These are phyloP conservation scores for Natrix natrix DNA, from an alignment of 2,797 vertebrate species.

Conservation along the genomic window DNA sequence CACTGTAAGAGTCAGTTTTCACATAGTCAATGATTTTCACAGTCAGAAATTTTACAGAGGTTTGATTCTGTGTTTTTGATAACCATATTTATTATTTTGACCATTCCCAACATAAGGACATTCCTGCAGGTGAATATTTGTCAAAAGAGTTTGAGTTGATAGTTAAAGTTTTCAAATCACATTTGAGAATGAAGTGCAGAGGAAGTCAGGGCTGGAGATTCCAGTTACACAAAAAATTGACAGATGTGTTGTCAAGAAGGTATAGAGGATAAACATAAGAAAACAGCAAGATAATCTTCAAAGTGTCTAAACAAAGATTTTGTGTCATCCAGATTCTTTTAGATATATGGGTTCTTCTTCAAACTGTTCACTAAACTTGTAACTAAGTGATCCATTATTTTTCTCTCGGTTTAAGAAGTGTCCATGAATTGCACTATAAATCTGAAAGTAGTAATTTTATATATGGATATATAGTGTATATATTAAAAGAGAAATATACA, in stretches of 20 bases:
- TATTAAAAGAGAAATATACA: neutral
- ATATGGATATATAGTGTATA: neutral
- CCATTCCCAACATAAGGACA: neutral
- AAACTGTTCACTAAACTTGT: neutral
- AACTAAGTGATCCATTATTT: neutral
- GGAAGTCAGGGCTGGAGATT: neutral
- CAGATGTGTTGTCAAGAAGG: neutral
- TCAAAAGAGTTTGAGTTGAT: neutral
- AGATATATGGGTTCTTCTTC: neutral
- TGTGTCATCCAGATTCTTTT: neutral
- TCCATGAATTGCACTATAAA: neutral
- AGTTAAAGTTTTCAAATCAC: neutral
- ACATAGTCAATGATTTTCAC: neutral
- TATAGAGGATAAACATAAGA: neutral
- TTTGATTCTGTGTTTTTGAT: neutral
- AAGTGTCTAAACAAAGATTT: neutral
- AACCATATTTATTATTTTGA: neutral
- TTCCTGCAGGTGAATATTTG: neutral
- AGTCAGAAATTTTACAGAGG: neutral
- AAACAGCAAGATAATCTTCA: neutral
- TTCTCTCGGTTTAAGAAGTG: neutral
- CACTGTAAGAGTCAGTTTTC: neutral
- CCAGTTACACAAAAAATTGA: neutral
- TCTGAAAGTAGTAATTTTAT: neutral
- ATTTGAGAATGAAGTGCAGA: neutral